These are phyloP conservation scores for Lapara coniferarum DNA, from an alignment of 2,888 invertebrate species.

Conservation along the genomic window DNA sequence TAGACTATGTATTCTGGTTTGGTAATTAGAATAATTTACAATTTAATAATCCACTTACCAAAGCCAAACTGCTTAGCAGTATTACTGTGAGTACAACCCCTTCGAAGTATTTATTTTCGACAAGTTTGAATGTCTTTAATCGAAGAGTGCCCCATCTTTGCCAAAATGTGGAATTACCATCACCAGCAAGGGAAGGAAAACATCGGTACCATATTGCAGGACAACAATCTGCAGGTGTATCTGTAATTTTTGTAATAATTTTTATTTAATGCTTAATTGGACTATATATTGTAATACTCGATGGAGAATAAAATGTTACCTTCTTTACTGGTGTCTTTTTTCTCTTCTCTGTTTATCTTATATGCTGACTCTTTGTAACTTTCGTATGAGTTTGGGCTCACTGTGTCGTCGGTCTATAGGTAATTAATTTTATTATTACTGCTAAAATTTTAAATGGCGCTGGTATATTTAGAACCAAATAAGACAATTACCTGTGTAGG, in stretches of 20 bases:
- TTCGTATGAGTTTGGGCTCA: constrained; percentile 95
- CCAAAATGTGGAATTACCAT: constrained; percentile 97
- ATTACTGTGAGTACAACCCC: constrained; percentile 99
- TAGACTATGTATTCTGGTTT: neutral
- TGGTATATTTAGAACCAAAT: neutral
- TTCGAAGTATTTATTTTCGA: constrained; percentile 99
- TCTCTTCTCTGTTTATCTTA: constrained; percentile 93
- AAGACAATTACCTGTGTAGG: constrained; percentile 78
- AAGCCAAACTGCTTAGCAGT: constrained; percentile 97
- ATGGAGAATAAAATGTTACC: constrained; percentile 63
- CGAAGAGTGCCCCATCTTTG: constrained; percentile 97
- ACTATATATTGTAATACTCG: neutral
- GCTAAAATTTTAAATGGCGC: too few relatives aligned
- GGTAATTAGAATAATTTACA: neutral
- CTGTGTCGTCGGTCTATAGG: constrained; percentile 89
- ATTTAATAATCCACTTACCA: constrained; percentile 86
- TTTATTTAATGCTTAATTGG: constrained; percentile 52
- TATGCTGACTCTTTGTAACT: constrained; percentile 95
- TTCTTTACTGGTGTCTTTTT: constrained; percentile 94
- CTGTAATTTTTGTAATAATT: constrained; percentile 89
- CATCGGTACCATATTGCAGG: constrained; percentile 94
- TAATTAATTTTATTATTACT: constrained; percentile 30
- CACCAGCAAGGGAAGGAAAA: constrained; percentile 94
- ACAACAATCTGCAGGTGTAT: constrained; percentile 96
- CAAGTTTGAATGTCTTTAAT: constrained; percentile 96